These are phyloP conservation scores for Zoroaster sp. DNA, from an alignment of 53 echinoderm and acorn worm genomes.

Conservation along the genomic window DNA sequence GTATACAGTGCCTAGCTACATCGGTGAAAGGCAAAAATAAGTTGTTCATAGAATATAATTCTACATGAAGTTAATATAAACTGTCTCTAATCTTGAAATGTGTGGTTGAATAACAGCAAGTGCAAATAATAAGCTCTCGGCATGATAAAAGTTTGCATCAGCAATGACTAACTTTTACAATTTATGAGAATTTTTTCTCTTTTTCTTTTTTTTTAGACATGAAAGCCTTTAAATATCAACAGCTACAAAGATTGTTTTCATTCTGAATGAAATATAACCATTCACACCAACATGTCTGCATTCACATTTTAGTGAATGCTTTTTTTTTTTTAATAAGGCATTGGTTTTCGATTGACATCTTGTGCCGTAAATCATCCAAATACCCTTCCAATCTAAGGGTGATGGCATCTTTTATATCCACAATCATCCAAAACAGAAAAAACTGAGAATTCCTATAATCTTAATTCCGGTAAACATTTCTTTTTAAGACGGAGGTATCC, in stretches of 20 bases:
- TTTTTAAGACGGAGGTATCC: conserved; percentile 3
- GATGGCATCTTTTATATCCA: neutral
- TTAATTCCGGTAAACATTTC: neutral
- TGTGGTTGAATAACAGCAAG: no score
- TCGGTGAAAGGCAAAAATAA: no score
- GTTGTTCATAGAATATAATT: no score
- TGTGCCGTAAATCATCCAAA: neutral
- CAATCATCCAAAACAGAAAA: no score
- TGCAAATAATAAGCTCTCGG: no score
- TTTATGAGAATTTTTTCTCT: no score
- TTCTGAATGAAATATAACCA: no score
- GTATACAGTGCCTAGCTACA: no score
- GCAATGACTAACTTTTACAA: no score
- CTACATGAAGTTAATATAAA: no score
- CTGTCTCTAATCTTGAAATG: no score
- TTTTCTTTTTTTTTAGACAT: neutral
- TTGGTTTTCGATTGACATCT: neutral
- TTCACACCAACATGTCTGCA: neutral
- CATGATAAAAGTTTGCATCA: no score
- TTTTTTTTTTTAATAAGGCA: neutral
- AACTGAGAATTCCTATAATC: neutral
- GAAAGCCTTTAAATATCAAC: neutral
- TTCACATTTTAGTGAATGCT: neutral
- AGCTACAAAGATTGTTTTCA: neutral
- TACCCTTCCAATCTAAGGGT: neutral